A percentile compares a stretch with the other conserved stretches of the same genome.
These are phyloP conservation scores for Forbesichthys agassizii DNA, from an alignment of 2,113 vertebrate genomes.

Conservation along the genomic window DNA sequence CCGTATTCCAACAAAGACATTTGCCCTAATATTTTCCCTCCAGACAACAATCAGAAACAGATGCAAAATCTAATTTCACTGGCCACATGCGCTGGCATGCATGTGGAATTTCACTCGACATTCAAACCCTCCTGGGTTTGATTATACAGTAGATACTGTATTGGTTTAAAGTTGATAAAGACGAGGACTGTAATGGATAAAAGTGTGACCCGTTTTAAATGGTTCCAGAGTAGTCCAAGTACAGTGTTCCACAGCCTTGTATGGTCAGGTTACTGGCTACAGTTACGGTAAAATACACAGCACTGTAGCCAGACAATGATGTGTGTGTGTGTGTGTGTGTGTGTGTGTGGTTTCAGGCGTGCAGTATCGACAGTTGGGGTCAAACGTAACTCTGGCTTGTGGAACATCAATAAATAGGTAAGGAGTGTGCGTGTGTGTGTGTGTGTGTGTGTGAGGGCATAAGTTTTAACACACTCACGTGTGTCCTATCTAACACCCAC, in stretches of 20 bases:
- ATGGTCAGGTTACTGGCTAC: constrained; percentile 60
- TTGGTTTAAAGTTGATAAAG: constrained; percentile 17
- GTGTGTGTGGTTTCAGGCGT: constrained; percentile 60
- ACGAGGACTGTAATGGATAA: neutral
- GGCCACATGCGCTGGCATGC: too few species aligned
- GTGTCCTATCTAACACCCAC: constrained; percentile 16
- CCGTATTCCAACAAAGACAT: too few species aligned
- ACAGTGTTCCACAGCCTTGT: constrained; percentile 46
- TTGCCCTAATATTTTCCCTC: too few species aligned
- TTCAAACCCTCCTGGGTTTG: too few species aligned
- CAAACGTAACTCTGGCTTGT: constrained; percentile 67
- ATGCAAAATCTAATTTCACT: too few species aligned
- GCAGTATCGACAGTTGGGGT: constrained; percentile 58
- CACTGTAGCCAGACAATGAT: neutral
- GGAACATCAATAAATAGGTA: constrained; percentile 58
- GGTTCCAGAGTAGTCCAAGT: neutral
- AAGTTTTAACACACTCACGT: neutral
- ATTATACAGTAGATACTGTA: neutral
- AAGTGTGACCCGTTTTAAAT: neutral
- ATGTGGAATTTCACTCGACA: too few species aligned
- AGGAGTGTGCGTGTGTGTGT: constrained; percentile 22
- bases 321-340: constrained; percentile 23
- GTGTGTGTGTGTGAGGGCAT: neutral
- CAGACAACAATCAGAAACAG: too few species aligned
- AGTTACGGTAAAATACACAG: constrained; percentile 34